These are phyloP conservation scores for Amblyjoppa proteus DNA, from an alignment of 2,888 invertebrate species.

Conservation along the genomic window DNA sequence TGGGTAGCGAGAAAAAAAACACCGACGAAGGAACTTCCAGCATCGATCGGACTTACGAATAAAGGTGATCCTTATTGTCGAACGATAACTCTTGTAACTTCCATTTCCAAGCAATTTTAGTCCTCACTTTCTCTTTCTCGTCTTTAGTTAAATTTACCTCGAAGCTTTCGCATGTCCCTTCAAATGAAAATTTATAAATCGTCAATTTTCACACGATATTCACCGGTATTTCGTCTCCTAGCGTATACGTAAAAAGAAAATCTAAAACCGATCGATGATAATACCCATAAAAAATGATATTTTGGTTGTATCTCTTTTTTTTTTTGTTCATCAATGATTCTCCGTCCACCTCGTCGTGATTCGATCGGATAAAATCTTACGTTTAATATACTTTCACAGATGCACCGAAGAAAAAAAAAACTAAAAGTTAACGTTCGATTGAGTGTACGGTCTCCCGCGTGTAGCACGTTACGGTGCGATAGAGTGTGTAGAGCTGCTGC, in stretches of 20 bases:
- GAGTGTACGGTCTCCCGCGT: background rate
- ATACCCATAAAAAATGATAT: background rate
- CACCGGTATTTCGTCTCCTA: background rate
- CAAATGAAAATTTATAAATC: background rate
- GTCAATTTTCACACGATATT: background rate
- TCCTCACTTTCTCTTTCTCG: background rate
- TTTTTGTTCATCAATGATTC: background rate
- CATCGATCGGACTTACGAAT: constrained; percentile 36
- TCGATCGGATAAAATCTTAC: constrained; percentile 31
- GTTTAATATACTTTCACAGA: constrained; percentile 50
- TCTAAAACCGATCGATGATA: constrained; percentile 8
- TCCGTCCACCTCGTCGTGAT: background rate
- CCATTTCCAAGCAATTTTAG: constrained; percentile 1
- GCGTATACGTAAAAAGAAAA: background rate
- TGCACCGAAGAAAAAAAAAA: constrained; percentile 32
- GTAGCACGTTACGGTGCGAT: background rate
- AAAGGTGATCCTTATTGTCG: constrained; percentile 61
- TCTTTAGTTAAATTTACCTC: background rate
- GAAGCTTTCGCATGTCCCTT: background rate
- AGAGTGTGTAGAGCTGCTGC: constrained; percentile 2
- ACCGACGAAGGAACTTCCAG: constrained; percentile 53
- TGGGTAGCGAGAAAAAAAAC: constrained; percentile 29
- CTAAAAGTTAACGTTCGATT: background rate
- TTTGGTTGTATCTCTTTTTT: background rate
- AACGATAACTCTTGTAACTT: constrained; percentile 50